Evolutionary conservation across 2,113 vertebrate species (phyloP).

Genomic region (human (Homo sapiens)): DNA sequence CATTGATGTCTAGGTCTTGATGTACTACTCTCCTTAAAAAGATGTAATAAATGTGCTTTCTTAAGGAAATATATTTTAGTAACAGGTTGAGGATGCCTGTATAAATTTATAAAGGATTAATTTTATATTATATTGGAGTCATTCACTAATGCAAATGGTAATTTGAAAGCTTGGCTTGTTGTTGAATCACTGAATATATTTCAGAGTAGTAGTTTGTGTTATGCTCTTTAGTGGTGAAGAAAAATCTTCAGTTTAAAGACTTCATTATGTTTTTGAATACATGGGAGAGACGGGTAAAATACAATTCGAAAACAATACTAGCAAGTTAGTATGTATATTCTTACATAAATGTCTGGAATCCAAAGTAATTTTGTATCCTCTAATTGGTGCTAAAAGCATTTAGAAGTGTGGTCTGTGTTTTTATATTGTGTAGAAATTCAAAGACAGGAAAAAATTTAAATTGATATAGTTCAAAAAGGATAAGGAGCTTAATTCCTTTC

Average conservation of each 20-base stretch:
- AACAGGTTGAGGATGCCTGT: conserved; percentile 70
- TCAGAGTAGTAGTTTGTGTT: conserved; percentile 66
- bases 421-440: not conserved
- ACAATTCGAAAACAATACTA: conserved; percentile 53
- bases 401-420: not conserved
- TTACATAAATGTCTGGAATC: conserved; percentile 55
- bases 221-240: conserved; percentile 67
- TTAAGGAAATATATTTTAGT: conserved; percentile 77
- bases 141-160: conserved; percentile 78
- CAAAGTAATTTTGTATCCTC: conserved; percentile 15
- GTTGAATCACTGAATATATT: conserved; percentile 77
- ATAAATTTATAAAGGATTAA: conserved; percentile 81
- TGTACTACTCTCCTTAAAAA: conserved; percentile 62
- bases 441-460: not conserved
- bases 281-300: conserved; percentile 15
- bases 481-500: not conserved
- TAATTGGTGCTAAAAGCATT: not conserved
- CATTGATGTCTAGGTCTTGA: conserved; percentile 61
- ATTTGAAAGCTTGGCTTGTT: conserved; percentile 78
- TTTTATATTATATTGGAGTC: conserved; percentile 80
- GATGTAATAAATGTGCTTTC: conserved; percentile 78
- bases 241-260: conserved; percentile 64
- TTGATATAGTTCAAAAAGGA: not conserved
- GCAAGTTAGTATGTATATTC: conserved; percentile 43
- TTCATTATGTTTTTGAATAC: conserved; percentile 28